Conservation (phyloP, 1,140 invertebrate species). For the Chionoecetes opilio region DNA sequence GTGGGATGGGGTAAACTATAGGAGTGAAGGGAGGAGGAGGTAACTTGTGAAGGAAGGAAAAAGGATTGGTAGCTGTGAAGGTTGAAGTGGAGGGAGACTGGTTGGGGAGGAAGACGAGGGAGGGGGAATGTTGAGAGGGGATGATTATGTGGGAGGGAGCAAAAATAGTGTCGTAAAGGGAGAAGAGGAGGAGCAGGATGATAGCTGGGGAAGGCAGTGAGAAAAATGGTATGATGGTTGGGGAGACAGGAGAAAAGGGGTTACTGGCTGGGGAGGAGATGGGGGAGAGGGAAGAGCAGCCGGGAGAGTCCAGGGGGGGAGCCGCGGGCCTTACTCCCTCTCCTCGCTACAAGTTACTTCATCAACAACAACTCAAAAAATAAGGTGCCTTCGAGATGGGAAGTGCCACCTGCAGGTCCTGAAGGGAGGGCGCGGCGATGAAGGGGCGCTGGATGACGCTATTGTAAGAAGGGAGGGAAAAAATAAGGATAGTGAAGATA, state of each 20-base stretch:
- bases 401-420: background rate
- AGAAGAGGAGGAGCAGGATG: too few species aligned
- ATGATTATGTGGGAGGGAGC: too few species aligned
- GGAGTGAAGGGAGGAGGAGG: background rate
- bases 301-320: background rate
- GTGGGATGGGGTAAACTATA: background rate
- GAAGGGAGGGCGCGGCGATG: background rate
- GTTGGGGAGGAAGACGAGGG: too few species aligned
- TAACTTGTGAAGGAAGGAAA: background rate
- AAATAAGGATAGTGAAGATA: background rate
- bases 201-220: background rate
- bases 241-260: background rate
- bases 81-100: background rate
- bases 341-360: background rate
- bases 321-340: background rate
- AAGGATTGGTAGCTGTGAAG: background rate
- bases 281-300: background rate
- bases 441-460: too few species aligned
- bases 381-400: constrained; percentile 12
- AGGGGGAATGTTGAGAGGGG: too few species aligned
- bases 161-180: too few species aligned
- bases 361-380: constrained; percentile 30
- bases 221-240: background rate
- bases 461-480: background rate
- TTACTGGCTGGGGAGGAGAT: background rate